A percentile compares a stretch with the other conserved stretches of the same genome.
Evolutionary conservation across 92 coral and sea anemone species (phyloP).

Genomic region (Pocillopora meandrina): DNA sequence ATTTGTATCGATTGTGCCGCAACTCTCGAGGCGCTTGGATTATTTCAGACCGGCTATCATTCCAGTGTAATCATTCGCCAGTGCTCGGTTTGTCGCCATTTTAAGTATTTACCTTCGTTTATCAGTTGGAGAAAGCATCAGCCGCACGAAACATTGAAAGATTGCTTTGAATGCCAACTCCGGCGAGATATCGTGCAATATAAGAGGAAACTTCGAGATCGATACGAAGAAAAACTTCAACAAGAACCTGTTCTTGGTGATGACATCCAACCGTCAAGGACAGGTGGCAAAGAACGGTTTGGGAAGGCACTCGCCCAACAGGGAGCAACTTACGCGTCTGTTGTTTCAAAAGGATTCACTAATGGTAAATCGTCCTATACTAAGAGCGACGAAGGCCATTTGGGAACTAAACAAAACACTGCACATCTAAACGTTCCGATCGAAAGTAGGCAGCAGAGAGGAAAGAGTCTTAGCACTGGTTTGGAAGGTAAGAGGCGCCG

Average conservation of each 20-base stretch:
- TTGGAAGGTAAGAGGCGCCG: slow-evolving; percentile 30
- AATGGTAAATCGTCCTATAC: slow-evolving; percentile 31
- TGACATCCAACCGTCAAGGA: slow-evolving; percentile 36
- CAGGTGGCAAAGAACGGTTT: slow-evolving; percentile 44
- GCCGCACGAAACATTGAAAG: slow-evolving; percentile 63
- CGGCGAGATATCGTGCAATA: slow-evolving; percentile 81
- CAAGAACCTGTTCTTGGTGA: slow-evolving; percentile 87
- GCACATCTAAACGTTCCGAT: background rate
- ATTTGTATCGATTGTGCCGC: slow-evolving; percentile 93
- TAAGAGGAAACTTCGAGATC: slow-evolving; percentile 76
- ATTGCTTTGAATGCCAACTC: slow-evolving; percentile 87
- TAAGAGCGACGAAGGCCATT: slow-evolving; percentile 28
- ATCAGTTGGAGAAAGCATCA: slow-evolving; percentile 61
- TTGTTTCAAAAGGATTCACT: slow-evolving; percentile 76
- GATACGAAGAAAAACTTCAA: slow-evolving; percentile 80
- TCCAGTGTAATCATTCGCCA: slow-evolving; percentile 81
- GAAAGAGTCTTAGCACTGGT: slow-evolving; percentile 37
- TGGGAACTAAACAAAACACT: background rate
- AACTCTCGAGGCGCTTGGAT: slow-evolving; percentile 67
- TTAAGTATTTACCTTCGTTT: slow-evolving; percentile 92
- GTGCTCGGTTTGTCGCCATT: slow-evolving; percentile 88
- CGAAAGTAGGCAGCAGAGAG: slow-evolving; percentile 4
- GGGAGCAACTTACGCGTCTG: slow-evolving; percentile 76
- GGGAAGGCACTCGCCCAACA: slow-evolving; percentile 16
- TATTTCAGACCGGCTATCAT: slow-evolving; percentile 77